Evolutionary conservation across 1,140 invertebrate genomes (phyloP).

Genomic region (Orius laevigatus): DNA sequence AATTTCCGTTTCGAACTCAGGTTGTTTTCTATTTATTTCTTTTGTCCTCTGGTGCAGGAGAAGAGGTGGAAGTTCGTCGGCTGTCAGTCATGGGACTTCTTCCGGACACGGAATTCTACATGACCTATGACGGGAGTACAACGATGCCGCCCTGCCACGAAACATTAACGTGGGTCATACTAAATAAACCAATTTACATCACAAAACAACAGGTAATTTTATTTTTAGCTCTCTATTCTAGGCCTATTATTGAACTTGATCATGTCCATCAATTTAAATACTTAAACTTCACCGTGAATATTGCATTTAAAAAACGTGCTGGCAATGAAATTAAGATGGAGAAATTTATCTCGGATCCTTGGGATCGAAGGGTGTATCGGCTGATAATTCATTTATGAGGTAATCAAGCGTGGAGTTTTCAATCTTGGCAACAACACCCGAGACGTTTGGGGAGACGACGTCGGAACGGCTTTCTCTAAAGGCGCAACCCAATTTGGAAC

Average conservation of each 20-base stretch:
- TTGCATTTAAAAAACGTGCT: no score
- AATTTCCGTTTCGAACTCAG: not conserved
- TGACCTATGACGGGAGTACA: conserved; percentile 93
- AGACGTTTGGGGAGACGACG: no score
- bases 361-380: not conserved
- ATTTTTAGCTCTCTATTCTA: no score
- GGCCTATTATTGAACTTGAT: no score
- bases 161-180: conserved; percentile 86
- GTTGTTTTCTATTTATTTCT: conserved; percentile 10
- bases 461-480: no score
- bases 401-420: conserved; percentile 10
- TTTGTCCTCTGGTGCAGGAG: conserved; percentile 34
- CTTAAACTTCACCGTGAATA: no score
- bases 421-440: not conserved
- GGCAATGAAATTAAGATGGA: no score
- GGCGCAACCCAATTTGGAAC: no score
- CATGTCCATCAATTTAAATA: no score
- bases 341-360: no score
- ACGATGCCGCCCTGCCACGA: conserved; percentile 87
- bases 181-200: conserved; percentile 94
- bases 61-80: conserved; percentile 61
- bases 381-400: conserved; percentile 11
- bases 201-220: conserved; percentile 74
- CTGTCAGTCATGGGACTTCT: conserved; percentile 69
- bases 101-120: conserved; percentile 85